phyloP scores from a whole-genome alignment of 2,797 vertebrate species.

The Margarornis squamiger region DNA sequence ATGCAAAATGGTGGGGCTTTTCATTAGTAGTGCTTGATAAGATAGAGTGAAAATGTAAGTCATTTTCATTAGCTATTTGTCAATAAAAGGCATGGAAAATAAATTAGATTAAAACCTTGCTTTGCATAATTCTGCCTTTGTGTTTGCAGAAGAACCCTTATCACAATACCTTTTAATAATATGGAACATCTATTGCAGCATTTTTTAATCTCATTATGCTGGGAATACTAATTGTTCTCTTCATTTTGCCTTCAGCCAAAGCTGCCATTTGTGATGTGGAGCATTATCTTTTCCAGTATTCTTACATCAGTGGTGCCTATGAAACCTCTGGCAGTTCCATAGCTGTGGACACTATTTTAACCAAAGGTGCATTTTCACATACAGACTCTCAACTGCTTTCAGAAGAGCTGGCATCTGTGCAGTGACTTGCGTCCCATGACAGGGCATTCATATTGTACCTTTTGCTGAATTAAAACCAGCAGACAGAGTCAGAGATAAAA shows the following conservation, averaged over 20 bases:
- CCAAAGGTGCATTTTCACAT: conserved; percentile 21
- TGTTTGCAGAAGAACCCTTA: conserved; percentile 57
- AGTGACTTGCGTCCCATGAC: background rate
- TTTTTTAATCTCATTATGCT: conserved; percentile 31
- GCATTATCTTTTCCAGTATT: background rate
- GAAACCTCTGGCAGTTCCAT: background rate
- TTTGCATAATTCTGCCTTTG: conserved; percentile 56
- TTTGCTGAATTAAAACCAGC: background rate
- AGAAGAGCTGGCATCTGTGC: background rate
- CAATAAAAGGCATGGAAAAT: conserved; percentile 69
- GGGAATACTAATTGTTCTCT: conserved; percentile 48
- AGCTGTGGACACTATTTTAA: background rate
- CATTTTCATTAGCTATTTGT: conserved; percentile 70
- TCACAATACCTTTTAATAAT: conserved; percentile 61
- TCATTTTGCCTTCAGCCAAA: conserved; percentile 41
- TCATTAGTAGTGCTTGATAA: conserved; percentile 67
- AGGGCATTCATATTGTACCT: background rate
- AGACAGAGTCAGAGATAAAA: conserved; percentile 19
- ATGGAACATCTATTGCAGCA: background rate
- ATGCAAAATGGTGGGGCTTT: conserved; percentile 51
- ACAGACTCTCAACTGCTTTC: background rate
- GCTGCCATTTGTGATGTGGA: conserved; percentile 15
- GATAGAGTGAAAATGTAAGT: conserved; percentile 48
- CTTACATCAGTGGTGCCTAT: background rate
- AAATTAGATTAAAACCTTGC: conserved; percentile 61